Evolutionary conservation across 2,888 invertebrate species (phyloP), one percentile per base, ranked within the genome.

Genomic region (Galerucella nymphaeae): DNA sequence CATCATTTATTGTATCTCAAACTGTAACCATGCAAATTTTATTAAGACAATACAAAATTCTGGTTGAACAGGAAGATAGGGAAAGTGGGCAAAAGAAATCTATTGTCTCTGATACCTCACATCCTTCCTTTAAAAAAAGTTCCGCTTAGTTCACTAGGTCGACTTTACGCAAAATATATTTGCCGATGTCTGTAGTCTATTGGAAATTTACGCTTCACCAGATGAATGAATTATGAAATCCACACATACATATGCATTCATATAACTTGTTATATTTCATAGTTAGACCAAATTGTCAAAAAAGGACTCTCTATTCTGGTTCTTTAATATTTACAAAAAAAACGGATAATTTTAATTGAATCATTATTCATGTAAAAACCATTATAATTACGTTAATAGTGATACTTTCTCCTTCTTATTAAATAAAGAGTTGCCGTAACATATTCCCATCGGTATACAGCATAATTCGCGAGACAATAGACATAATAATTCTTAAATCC

Each of bases 401-500:
- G 2, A 55, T 55, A 66, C 45, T 58, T 58, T 58, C 58, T n/a
- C 58, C n/a, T 13, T 13, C 13, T 58, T 58, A 23, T 23, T 58
- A 30, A 30, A 58, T 58, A 2, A 62, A 62, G 18, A 38, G 42
- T 42, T 67, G 55, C 53, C 71, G 69, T 23, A 61, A 30, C 2
- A 42, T n/a, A 61, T 48, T 16, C 64, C 71, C 50, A 62, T 63
- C 58, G 74, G 53, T 67, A 74, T 53, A 16, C 66, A 71, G 71
- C 71, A 23, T 71, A 74, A 70, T 57, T 72, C 50, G 57, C 65
- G 45, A 74, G 70, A 79, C 78, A 78, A 80, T 77, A 75, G 76
- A 80, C 73, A 74, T 76, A 66, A 70, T 66, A 73, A 67, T 30
- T 62, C 64, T 59, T 72, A 79, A 78, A 80, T 78, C 72, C 75